Base-by-base conservation (phyloP, 2,797 vertebrate species). In the Tolypeutes matacus region DNA sequence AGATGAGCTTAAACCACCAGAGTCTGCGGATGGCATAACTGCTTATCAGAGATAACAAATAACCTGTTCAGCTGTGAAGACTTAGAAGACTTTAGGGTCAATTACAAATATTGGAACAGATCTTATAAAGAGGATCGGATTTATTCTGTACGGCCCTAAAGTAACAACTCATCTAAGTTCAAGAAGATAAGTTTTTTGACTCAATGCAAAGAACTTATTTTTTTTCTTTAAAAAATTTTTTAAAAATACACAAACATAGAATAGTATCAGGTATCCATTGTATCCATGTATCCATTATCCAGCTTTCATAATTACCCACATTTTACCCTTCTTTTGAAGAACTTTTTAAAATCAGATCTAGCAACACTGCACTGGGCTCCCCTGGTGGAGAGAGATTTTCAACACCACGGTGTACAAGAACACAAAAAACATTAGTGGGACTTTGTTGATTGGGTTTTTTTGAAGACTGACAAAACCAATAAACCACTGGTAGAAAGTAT, bases 231-330 rank as follows among this genome's bases (percentile, higher is more conserved):
- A 27, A 15, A 89, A 78, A 93, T 42, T 51, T 9, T 53, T 29
- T 67, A 80, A 85, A 51, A 73, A 85, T 15, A 53, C 58, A 86
- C 25, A 81, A 88, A 88, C 75, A 62, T 29, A 92, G 27, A 85
- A 18, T 20, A 42, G n/a, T 42, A 36, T 78, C 65, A 42, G 13
- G 42, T 46, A 46, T 9, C 46, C 46, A 46, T 46, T 46, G 89
- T 78, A 49, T 89, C 23, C 18, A 25, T 5, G 58, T 17, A 46
- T 39, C 11, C 34, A 21, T 69, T 84, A 70, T 12, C 62, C 10
- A 56, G 58, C 13, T 76, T 89, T 88, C 87, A 82, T 5, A 83
- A 42, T 77, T 91, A n/a, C 18, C n/a, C 51, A 75, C 60, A 75
- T 76, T 60, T 85, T 85, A 42, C 12, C 6, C 34, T 75, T 75